These are phyloP conservation scores for Tolmerus cingulatus DNA, from an alignment of 2,888 invertebrate genomes.

Conservation along the genomic window DNA sequence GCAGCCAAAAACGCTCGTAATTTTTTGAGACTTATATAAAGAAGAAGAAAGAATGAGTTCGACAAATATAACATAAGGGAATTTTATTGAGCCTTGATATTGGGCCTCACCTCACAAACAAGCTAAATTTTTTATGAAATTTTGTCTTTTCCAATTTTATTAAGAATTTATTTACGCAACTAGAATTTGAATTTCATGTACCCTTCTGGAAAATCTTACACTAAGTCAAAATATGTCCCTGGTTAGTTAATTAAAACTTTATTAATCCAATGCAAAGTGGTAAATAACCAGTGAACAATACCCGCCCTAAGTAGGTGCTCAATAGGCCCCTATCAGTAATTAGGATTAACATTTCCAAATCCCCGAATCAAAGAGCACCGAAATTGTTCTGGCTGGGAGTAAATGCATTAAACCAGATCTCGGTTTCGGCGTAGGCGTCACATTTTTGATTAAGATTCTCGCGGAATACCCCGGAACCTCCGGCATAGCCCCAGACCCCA, in stretches of 20 bases:
- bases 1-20: too few species aligned
- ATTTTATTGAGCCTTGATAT: too few species aligned
- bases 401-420: conserved; percentile 37
- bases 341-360: conserved; percentile 41
- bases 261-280: background rate
- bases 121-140: too few species aligned
- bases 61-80: too few species aligned
- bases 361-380: conserved; percentile 34
- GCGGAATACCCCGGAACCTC: conserved; percentile 19
- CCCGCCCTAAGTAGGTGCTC: background rate
- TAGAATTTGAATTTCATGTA: background rate
- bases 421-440: conserved; percentile 40
- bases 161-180: too few species aligned
- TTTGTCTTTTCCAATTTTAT: too few species aligned
- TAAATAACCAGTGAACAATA: background rate
- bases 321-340: conserved; percentile 35
- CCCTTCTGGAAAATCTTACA: background rate
- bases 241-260: background rate
- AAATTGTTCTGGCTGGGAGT: conserved; percentile 19
- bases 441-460: conserved; percentile 43
- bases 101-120: too few species aligned
- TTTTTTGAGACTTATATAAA: too few species aligned
- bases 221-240: background rate
- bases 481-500: background rate
- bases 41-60: too few species aligned